Base-by-base conservation (phyloP, 1,140 invertebrate species). In the Drosophila mayri region DNA sequence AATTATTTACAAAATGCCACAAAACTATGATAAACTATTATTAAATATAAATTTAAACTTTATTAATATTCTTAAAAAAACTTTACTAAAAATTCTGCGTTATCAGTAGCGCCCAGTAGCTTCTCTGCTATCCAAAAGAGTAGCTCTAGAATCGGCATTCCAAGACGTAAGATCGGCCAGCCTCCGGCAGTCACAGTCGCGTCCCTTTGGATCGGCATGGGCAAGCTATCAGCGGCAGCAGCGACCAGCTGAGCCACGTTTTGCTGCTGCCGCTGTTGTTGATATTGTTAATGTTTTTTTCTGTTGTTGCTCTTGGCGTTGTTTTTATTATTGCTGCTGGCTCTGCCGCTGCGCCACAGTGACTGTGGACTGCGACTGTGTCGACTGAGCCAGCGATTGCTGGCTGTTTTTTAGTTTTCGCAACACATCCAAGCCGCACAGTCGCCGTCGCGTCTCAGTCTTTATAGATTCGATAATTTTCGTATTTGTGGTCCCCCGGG, bases 391-490 rank as follows among this genome's bases (percentile, higher is more conserved):
- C 57, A 73, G 55, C 67, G 54, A 50, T 50, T 12, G 35, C 7
- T 30, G 41, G 54, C 52, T 82, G 70, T 73, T 88, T 88, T 88
- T 88, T 90, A 88, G 85, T 88, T 88, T 88, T 84, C 84, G 77
- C 85, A 90, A 81, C 74, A 90, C 84, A 78, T 78, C 58, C 84
- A 90, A 88, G 73, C 76, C 81, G 59, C 77, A 81, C 85, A 88
- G 84, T 81, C 80, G 68, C 79, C 75, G 68, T 65, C 68, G 35
- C 38, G 30, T 30, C 7, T 37, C 54, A 11, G 37, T 58, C 52
- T n/a, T 61, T 12, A 16, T 43, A 28, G 10, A 41, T 28, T 52
- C 4, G 6, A 32, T 9, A 22, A 14, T 11, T 11, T 55, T 55
- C 52, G 52, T 38, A 35, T 62, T 75, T 30, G 28, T 20, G 9